Base-by-base conservation (phyloP, 2,113 vertebrate genomes). In the Epinephelus lanceolatus region DNA sequence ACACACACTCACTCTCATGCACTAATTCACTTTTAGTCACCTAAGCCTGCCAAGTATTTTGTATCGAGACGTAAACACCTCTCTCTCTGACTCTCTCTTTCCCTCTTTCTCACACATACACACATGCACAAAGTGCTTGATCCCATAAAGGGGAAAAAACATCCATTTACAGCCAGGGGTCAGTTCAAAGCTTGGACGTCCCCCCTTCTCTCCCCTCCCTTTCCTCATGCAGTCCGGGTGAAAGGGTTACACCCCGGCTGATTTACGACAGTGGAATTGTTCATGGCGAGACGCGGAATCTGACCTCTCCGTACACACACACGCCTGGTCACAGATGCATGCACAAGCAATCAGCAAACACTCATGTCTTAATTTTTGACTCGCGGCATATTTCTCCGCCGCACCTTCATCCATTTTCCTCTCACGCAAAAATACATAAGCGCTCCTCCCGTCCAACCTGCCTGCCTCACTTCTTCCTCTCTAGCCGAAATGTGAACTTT, bases 131-230 rank as follows among this genome's bases (percentile, higher is more conserved):
- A 59, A 78, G 79, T 25, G 25, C 79, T 85, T 47, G 76, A 89
- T 81, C 78, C 75, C 81, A 77, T 76, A 71, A 88, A 21, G 63
- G 33, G 63, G 15, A 53, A 86, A 63, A 86, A 87, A 89, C 67
- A 83, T 83, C 80, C 63, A 86, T 93, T 94, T 91, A 88, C 86
- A 88, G 88, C 86, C 81, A 85, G 88, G 85, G 90, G 91, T 94
- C 92, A 90, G 85, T 87, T 93, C 92, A 93, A 90, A 93, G 91
- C 80, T 13, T 82, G 74, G 83, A 84, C 81, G 84, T 47, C 65
- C 27, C 53, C 59, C 33, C 60, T 13, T 27, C 42, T 23, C 63
- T 60, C 57, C 55, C 23, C 71, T 61, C 67, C 63, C 13, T 40
- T 62, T 65, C 75, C 71, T 33, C 49, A 67, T 59, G 74, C 60